These are phyloP conservation scores for Thalpophila matura DNA, from an alignment of 2,888 invertebrate species.

Conservation along the genomic window DNA sequence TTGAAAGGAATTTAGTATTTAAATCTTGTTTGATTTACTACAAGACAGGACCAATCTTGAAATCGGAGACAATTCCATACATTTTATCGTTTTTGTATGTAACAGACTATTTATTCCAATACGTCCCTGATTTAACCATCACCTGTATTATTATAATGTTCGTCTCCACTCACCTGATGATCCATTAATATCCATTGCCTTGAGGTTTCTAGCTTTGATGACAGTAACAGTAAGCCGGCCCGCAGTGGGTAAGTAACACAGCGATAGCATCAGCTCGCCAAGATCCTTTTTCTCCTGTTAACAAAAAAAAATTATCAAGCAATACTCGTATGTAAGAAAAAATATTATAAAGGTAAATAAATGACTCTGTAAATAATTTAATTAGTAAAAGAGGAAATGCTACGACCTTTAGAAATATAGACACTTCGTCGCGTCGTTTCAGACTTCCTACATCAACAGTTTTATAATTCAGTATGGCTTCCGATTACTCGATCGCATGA, in stretches of 20 bases:
- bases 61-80: too few relatives aligned
- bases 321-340: background rate
- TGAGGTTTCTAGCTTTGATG: slow-evolving; percentile 97
- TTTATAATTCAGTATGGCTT: slow-evolving; percentile 24
- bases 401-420: background rate
- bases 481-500: slow-evolving; percentile 1
- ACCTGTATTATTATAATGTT: background rate
- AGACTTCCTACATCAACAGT: slow-evolving; percentile 16
- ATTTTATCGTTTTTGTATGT: too few relatives aligned
- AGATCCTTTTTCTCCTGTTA: slow-evolving; percentile 95
- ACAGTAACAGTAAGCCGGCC: slow-evolving; percentile 97
- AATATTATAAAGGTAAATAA: slow-evolving; percentile 23
- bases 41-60: too few relatives aligned
- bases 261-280: slow-evolving; percentile 97
- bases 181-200: slow-evolving; percentile 98
- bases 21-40: too few relatives aligned
- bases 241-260: slow-evolving; percentile 97
- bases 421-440: too few relatives aligned
- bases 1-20: too few relatives aligned
- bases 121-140: too few relatives aligned
- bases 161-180: slow-evolving; percentile 93
- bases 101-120: too few relatives aligned
- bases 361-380: background rate
- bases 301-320: slow-evolving; percentile 35
- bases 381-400: slow-evolving; percentile 15